Base-by-base conservation (phyloP, 1,140 invertebrate genomes). In the Atta cephalotes region DNA sequence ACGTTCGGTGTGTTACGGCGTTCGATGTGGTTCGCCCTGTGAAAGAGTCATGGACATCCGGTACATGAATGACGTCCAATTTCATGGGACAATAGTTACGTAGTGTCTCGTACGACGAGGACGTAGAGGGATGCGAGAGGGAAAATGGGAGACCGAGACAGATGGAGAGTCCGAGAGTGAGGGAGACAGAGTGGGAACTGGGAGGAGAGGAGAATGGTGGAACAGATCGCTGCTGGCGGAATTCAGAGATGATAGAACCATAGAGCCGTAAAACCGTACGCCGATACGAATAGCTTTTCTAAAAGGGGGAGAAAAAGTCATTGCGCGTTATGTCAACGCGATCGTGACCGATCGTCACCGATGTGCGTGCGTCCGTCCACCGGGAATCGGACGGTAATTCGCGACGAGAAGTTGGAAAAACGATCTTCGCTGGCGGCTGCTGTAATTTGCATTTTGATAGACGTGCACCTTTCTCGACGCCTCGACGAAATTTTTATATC, bases 51-150 rank as follows among this genome's bases (percentile, higher is more conserved):
- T 91, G 90, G 90, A 91, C 85, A 89, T 91, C 78, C 87, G 86
- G 86, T 88, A 92, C 91, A 86, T 90, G 91, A 92, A 92, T 92
- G 91, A 92, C 91, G 91, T 92, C 82, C 91, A 92, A 92, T 92
- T 92, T 92, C 91, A 92, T 92, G 91, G 91, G 90, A 91, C 91
- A 92, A 91, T 91, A 88, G 92, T 86, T 90, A 91, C 90, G 90
- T 66, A 74, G 85, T 88, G 78, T 82, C 77, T 72, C 86, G 65
- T 56, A 66, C 76, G 86, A 88, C 66, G 76, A 65, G 66, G 49
- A 56, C 31, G 87, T 56, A 58, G 65, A 72, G 68, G 18, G 63
- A 58, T 63, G 35, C 28, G 68, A 53, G 39, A 63, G 53, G 77
- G 80, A 88, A 62, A 85, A 71, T 62, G 79, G 72, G 60, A 74